phyloP scores from a whole-genome alignment of 2,888 invertebrate genomes.

The Tinea semifulvella region DNA sequence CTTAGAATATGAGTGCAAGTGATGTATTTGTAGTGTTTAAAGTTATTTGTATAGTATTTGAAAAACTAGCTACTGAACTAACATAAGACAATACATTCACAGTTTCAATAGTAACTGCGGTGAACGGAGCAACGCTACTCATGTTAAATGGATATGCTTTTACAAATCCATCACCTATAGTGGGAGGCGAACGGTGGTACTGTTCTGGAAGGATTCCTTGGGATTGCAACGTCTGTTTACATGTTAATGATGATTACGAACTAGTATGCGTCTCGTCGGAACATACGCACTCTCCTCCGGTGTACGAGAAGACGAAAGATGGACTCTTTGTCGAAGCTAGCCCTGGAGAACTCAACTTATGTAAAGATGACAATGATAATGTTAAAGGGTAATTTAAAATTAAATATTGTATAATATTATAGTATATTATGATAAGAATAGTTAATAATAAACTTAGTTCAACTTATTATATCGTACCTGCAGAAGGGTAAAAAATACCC shows the following conservation, averaged over 20 bases:
- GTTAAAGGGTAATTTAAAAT: too few species aligned
- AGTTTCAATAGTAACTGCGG: conserved; percentile 55
- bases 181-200: conserved; percentile 54
- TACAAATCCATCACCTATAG: conserved; percentile 49
- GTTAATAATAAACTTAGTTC: too few species aligned
- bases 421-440: not conserved
- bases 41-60: not conserved
- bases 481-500: too few species aligned
- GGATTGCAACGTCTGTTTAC: conserved; percentile 49
- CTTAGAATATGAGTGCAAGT: too few species aligned
- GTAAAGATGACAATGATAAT: not conserved
- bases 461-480: too few species aligned
- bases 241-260: conserved; percentile 57
- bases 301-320: conserved; percentile 40
- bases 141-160: conserved; percentile 55
- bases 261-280: conserved; percentile 48
- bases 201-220: conserved; percentile 46
- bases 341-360: not conserved
- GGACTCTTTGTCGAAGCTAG: conserved; percentile 40
- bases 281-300: conserved; percentile 45
- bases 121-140: conserved; percentile 51
- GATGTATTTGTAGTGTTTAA: not conserved
- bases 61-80: too few species aligned
- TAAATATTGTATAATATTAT: not conserved
- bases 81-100: conserved; percentile 24